Evolutionary conservation across 2,113 vertebrate genomes (phyloP).

Genomic region (Monopterus albus): DNA sequence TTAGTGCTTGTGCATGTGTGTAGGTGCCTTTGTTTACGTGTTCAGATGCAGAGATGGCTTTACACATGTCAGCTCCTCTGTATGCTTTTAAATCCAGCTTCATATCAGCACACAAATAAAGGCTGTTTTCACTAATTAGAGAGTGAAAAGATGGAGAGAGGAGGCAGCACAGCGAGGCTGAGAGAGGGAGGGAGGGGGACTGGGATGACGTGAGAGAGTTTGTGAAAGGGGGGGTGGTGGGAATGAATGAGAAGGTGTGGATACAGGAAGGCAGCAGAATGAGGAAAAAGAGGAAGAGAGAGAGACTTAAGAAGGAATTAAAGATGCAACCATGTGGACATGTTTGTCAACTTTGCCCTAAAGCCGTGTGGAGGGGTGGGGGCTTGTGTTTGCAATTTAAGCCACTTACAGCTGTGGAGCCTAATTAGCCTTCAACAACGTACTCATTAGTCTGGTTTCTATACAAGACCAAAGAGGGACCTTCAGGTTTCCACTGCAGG

Average conservation of each 20-base stretch:
- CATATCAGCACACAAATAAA: background rate
- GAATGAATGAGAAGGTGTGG: background rate
- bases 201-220: background rate
- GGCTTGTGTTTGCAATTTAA: slow-evolving; percentile 1
- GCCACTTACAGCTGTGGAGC: slow-evolving; percentile 22
- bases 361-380: too few species aligned
- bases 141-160: background rate
- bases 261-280: background rate
- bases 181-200: background rate
- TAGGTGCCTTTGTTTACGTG: too few species aligned
- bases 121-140: background rate
- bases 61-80: too few species aligned
- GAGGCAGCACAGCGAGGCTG: background rate
- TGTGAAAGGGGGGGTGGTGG: background rate
- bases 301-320: slow-evolving; percentile 26
- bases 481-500: background rate
- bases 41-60: background rate
- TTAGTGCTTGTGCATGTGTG: background rate
- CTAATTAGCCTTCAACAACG: slow-evolving; percentile 24
- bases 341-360: slow-evolving; percentile 28
- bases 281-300: background rate
- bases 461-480: background rate
- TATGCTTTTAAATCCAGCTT: background rate
- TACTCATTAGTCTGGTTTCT: slow-evolving; percentile 14
- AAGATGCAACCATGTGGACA: slow-evolving; percentile 25